These are phyloP conservation scores for Thunnus thynnus DNA, from an alignment of 2,113 vertebrate species.

Conservation along the genomic window DNA sequence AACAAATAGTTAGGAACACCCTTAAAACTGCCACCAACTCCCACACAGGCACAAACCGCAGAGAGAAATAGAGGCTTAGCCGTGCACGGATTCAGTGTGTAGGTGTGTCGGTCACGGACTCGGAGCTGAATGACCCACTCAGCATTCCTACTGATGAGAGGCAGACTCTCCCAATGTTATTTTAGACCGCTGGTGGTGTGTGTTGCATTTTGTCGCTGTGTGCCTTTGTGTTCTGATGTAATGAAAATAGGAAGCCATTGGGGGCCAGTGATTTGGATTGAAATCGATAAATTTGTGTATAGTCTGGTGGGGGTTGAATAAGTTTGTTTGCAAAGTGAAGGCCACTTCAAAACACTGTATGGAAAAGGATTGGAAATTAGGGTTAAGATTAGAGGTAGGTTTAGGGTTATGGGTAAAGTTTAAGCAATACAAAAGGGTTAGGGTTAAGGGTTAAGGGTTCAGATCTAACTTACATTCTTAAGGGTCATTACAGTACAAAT, in stretches of 20 bases:
- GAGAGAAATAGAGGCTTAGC: slow-evolving; percentile 13
- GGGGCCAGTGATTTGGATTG: background rate
- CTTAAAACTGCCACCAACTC: slow-evolving; percentile 27
- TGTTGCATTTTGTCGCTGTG: background rate
- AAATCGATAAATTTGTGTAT: background rate
- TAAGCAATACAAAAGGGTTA: background rate
- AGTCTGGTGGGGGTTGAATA: background rate
- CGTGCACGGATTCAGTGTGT: slow-evolving; percentile 28
- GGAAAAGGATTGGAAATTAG: background rate
- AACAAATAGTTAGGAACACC: slow-evolving; percentile 35
- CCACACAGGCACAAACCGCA: slow-evolving; percentile 33
- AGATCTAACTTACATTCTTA: background rate
- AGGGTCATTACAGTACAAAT: background rate
- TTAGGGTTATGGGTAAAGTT: background rate
- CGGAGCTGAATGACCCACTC: slow-evolving; percentile 59
- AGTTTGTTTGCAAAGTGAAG: background rate
- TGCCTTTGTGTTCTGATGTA: slow-evolving; percentile 7
- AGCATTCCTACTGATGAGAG: slow-evolving; percentile 50
- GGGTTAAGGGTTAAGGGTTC: too few relatives aligned
- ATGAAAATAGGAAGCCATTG: background rate
- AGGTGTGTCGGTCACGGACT: slow-evolving; percentile 45
- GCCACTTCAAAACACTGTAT: too few relatives aligned
- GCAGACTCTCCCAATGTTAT: slow-evolving; percentile 29
- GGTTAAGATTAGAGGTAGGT: background rate
- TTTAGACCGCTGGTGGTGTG: slow-evolving; percentile 32